phyloP scores from a whole-genome alignment of 2,113 vertebrate species.

The Thamnaconus septentrionalis region DNA sequence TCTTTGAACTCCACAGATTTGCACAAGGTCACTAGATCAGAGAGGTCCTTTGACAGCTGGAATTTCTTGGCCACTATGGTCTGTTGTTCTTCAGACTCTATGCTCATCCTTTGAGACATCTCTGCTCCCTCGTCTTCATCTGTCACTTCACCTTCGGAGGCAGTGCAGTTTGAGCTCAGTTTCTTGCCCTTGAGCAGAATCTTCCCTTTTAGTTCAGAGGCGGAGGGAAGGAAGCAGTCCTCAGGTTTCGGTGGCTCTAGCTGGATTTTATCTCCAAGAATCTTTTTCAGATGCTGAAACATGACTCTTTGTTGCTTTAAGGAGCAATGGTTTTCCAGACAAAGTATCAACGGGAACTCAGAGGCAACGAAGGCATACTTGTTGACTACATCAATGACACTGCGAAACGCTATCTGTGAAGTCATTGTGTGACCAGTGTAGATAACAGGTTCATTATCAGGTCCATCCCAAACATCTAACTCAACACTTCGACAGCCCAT shows the following conservation, averaged over 20 bases:
- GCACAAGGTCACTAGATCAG: conserved; percentile 92
- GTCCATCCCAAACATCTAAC: conserved; percentile 96
- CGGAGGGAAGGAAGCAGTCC: conserved; percentile 91
- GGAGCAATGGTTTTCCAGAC: conserved; percentile 97
- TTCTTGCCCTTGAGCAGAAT: conserved; percentile 95
- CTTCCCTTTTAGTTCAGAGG: conserved; percentile 85
- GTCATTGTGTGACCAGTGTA: conserved; percentile 98
- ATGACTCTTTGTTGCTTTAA: conserved; percentile 95
- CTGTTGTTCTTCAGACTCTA: conserved; percentile 82
- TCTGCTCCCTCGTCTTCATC: conserved; percentile 97
- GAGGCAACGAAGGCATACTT: conserved; percentile 96
- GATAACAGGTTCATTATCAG: conserved; percentile 93
- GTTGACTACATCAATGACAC: conserved; percentile 92
- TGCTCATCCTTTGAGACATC: conserved; percentile 90
- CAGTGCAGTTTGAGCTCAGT: conserved; percentile 82
- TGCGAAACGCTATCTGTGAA: conserved; percentile 93
- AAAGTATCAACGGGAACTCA: conserved; percentile 91
- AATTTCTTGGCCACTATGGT: conserved; percentile 82
- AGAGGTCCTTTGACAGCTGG: conserved; percentile 94
- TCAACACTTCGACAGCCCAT: conserved; percentile 97
- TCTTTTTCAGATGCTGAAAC: conserved; percentile 95
- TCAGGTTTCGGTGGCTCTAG: conserved; percentile 82
- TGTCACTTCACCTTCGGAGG: conserved; percentile 91
- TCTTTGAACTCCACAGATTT: conserved; percentile 96
- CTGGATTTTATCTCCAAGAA: conserved; percentile 89